These are phyloP conservation scores for Ceratoteleas bidentatus DNA, from an alignment of 1,140 invertebrate genomes.

Conservation along the genomic window DNA sequence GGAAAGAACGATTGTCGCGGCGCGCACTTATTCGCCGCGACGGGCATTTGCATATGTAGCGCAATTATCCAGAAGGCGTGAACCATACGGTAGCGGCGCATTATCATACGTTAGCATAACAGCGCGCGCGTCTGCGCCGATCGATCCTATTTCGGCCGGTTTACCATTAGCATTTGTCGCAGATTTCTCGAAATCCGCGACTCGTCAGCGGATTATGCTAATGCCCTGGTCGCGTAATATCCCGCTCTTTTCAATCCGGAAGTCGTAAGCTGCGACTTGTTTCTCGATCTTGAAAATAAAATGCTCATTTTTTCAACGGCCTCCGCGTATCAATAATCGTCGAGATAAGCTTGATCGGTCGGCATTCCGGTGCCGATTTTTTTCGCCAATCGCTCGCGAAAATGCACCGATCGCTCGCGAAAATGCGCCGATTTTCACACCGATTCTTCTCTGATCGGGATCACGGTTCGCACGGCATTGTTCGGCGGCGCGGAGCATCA, in stretches of 20 bases:
- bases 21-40: slow-evolving; percentile 21
- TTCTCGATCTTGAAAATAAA: no score
- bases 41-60: slow-evolving; percentile 33
- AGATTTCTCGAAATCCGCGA: neutral
- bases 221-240: neutral
- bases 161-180: slow-evolving; percentile 11
- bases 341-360: no score
- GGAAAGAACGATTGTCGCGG: slow-evolving; percentile 39
- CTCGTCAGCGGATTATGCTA: slow-evolving; percentile 2
- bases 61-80: slow-evolving; percentile 49
- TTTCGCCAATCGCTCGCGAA: no score
- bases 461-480: slow-evolving; percentile 70
- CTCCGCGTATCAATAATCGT: no score
- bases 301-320: no score
- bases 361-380: no score
- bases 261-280: neutral
- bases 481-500: slow-evolving; percentile 75
- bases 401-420: slow-evolving; percentile 20
- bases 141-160: slow-evolving; percentile 17
- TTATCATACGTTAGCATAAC: slow-evolving; percentile 49
- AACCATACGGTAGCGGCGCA: slow-evolving; percentile 29
- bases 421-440: neutral
- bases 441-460: slow-evolving; percentile 39
- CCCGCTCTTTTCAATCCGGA: neutral
- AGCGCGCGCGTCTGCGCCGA: neutral